phyloP scores from a whole-genome alignment of 2,888 invertebrate genomes.

The Lepetodrilus schrolli region DNA sequence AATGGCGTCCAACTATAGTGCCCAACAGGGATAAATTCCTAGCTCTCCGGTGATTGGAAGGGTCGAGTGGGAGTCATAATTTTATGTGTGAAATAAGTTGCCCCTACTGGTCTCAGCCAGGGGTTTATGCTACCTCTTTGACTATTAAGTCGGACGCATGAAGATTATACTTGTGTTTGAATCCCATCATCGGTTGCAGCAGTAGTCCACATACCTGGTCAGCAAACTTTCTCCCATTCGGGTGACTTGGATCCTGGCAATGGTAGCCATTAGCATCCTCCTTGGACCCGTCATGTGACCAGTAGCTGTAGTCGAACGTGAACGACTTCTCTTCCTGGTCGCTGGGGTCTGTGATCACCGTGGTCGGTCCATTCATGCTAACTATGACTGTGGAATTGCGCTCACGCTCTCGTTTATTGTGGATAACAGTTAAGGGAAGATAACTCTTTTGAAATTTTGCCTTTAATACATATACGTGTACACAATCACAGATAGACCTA shows the following conservation, averaged over 20 bases:
- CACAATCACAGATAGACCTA: too few species aligned
- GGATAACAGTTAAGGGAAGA: slow-evolving; percentile 40
- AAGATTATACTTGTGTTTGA: too few species aligned
- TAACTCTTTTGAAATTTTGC: neutral
- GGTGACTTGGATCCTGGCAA: slow-evolving; percentile 73
- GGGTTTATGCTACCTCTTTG: too few species aligned
- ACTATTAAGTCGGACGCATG: too few species aligned
- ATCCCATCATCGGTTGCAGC: too few species aligned
- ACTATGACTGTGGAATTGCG: slow-evolving; percentile 77
- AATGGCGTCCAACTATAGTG: too few species aligned
- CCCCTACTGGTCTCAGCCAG: too few species aligned
- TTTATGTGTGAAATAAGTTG: too few species aligned
- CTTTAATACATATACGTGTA: too few species aligned
- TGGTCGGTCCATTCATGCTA: slow-evolving; percentile 76
- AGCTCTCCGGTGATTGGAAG: too few species aligned
- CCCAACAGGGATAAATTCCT: too few species aligned
- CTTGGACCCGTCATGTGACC: slow-evolving; percentile 79
- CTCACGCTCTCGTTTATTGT: slow-evolving; percentile 78
- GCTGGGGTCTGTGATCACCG: slow-evolving; percentile 76
- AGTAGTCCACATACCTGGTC: slow-evolving; percentile 78
- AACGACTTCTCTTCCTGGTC: slow-evolving; percentile 75
- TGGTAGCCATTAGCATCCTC: slow-evolving; percentile 76
- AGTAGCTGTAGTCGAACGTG: slow-evolving; percentile 79
- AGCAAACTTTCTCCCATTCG: slow-evolving; percentile 76
- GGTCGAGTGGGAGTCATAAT: too few species aligned